Evolutionary conservation across 2,888 invertebrate genomes (phyloP).

Genomic region (Amphimallon solstitiale): DNA sequence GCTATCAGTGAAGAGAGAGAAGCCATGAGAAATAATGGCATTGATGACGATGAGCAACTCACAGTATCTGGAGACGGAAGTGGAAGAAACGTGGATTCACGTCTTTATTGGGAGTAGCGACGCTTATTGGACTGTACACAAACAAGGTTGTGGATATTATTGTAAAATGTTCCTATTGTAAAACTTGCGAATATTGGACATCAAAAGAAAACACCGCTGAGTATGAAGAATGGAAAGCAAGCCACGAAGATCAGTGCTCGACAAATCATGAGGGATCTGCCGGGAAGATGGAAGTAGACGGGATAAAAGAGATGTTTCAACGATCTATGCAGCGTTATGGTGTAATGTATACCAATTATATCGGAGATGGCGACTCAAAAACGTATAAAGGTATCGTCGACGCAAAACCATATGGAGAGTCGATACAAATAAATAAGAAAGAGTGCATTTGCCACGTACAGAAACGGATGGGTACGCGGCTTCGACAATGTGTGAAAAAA

Average conservation of each 20-base stretch:
- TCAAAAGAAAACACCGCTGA: conserved; percentile 28
- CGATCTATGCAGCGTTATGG: conserved; percentile 29
- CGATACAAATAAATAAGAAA: conserved; percentile 38
- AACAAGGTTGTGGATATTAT: conserved; percentile 43
- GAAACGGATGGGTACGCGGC: conserved; percentile 12
- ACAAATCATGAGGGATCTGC: conserved; percentile 19
- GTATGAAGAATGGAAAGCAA: conserved; percentile 40
- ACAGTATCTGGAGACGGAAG: conserved; percentile 38
- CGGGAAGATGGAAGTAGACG: conserved; percentile 27
- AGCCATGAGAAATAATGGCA: conserved; percentile 26
- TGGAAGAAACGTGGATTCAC: conserved; percentile 43
- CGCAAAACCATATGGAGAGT: conserved; percentile 43
- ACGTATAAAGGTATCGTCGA: conserved; percentile 44
- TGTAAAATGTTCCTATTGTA: conserved; percentile 36
- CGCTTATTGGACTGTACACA: conserved; percentile 44
- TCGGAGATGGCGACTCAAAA: conserved; percentile 48
- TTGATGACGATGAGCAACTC: conserved; percentile 30
- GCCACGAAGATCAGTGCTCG: conserved; percentile 13
- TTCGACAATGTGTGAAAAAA: conserved; percentile 27
- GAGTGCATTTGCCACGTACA: conserved; percentile 30
- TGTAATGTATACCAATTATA: conserved; percentile 42
- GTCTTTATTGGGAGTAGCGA: conserved; percentile 44
- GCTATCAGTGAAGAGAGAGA: conserved; percentile 33
- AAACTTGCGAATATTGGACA: conserved; percentile 34
- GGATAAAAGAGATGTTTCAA: conserved; percentile 15